These are phyloP conservation scores for Latrodectus geometricus DNA, from an alignment of 1,140 invertebrate species.

Conservation along the genomic window DNA sequence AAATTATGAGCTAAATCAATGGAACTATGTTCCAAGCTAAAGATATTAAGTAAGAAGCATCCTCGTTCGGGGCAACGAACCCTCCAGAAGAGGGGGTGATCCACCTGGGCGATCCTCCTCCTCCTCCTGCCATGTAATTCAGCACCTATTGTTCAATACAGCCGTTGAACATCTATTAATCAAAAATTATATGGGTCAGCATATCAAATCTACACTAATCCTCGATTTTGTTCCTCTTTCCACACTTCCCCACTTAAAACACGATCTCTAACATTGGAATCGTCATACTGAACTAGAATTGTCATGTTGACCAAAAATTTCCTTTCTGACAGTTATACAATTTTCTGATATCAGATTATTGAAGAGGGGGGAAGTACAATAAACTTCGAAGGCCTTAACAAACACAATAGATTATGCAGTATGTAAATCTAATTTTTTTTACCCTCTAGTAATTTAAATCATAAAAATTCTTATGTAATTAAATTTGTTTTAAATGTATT, in stretches of 20 bases:
- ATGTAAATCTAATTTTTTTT: too few species aligned
- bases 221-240: neutral
- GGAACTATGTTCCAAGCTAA: conserved; percentile 37
- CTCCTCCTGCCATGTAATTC: conserved; percentile 1
- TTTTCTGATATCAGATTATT: neutral
- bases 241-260: conserved; percentile 13
- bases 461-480: too few species aligned
- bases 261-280: neutral
- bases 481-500: too few species aligned
- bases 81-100: neutral
- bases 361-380: too few species aligned
- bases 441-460: too few species aligned
- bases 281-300: neutral
- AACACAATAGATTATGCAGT: too few species aligned
- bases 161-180: conserved; percentile 51
- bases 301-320: neutral
- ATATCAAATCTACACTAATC: conserved; percentile 15
- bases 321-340: neutral
- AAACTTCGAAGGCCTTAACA: too few species aligned
- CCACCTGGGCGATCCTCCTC: conserved; percentile 15
- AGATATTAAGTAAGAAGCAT: conserved; percentile 2
- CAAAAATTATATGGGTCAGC: conserved; percentile 41
- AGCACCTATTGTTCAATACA: conserved; percentile 11
- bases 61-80: conserved; percentile 26
- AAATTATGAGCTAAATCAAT: too few species aligned